Evolutionary conservation across 2,888 invertebrate genomes (phyloP).

Genomic region (Conomelus anceps): DNA sequence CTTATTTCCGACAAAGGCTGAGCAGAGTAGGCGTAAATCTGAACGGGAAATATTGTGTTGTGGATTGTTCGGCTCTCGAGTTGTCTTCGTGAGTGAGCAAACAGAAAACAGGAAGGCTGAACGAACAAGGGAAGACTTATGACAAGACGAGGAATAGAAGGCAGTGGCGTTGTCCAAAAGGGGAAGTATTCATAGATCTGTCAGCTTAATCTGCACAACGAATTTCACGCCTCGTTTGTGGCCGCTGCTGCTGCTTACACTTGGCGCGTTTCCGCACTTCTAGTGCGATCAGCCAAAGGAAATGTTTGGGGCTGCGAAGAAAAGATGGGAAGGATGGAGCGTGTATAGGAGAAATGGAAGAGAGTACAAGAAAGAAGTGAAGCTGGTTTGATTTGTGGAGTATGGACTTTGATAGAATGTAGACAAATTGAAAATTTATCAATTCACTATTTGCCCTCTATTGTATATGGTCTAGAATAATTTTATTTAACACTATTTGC

Average conservation of each 20-base stretch:
- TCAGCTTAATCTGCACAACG: not conserved
- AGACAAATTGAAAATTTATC: too few relatives aligned
- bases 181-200: not conserved
- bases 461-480: too few relatives aligned
- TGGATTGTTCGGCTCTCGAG: not conserved
- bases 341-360: not conserved
- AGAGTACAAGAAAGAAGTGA: not conserved
- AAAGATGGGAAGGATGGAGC: not conserved
- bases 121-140: not conserved
- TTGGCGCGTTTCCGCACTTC: not conserved
- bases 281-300: not conserved
- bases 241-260: not conserved
- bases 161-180: not conserved
- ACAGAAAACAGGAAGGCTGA: not conserved
- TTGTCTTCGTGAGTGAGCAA: not conserved
- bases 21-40: not conserved
- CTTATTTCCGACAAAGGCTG: not conserved
- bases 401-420: not conserved
- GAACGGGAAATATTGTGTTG: not conserved
- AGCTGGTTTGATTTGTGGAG: not conserved
- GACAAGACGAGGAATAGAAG: not conserved
- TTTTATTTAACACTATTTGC: too few relatives aligned
- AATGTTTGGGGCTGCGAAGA: not conserved
- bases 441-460: too few relatives aligned
- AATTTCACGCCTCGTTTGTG: not conserved